A percentile compares a stretch with the other conserved stretches of the same genome.
Conservation (phyloP, 2,113 vertebrate species). For the Dasyornis broadbenti region DNA sequence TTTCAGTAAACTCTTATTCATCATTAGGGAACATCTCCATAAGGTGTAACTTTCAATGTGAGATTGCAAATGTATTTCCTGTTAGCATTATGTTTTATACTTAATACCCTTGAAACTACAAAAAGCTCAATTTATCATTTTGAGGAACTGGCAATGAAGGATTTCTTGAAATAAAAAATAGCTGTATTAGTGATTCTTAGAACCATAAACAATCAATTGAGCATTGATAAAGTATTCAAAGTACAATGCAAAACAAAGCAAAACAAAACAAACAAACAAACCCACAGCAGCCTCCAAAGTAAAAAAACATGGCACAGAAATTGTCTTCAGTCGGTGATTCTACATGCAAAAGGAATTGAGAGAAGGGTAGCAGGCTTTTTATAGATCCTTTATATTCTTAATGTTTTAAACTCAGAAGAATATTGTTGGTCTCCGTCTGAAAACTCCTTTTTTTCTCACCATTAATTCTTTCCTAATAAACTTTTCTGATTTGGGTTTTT, state of each 20-base stretch:
- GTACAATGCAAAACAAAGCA: not conserved
- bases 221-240: not conserved
- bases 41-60: not conserved
- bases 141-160: not conserved
- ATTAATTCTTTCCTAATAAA: not conserved
- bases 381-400: not conserved
- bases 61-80: not conserved
- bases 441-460: not conserved
- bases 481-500: not conserved
- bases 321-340: not conserved
- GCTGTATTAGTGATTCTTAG: not conserved
- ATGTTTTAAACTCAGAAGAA: not conserved
- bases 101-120: not conserved
- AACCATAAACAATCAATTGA: not conserved
- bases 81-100: not conserved
- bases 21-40: not conserved
- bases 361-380: not conserved
- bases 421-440: not conserved
- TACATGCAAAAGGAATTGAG: not conserved
- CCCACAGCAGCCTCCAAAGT: not conserved
- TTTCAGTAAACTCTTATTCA: not conserved
- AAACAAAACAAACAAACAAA: not conserved
- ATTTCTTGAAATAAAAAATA: not conserved
- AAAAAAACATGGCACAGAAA: not conserved
- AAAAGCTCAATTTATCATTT: not conserved